Evolutionary conservation across 2,113 vertebrate species (phyloP).

Genomic region (Murina feae): DNA sequence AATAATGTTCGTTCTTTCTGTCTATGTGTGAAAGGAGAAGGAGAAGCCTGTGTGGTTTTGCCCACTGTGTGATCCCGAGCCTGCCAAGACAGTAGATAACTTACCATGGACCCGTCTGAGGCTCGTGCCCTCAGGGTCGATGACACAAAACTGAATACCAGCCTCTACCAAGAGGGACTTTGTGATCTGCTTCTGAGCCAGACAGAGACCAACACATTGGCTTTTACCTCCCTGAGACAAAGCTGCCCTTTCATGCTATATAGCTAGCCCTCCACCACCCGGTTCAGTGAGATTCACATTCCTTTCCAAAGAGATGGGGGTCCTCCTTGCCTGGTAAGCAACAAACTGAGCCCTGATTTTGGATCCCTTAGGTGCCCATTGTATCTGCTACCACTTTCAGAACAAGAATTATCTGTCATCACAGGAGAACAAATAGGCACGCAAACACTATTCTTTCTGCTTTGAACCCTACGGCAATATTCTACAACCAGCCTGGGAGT

Average conservation of each 20-base stretch:
- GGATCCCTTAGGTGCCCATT: background rate
- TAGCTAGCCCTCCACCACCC: background rate
- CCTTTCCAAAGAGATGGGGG: background rate
- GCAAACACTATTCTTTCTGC: background rate
- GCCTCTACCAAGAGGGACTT: background rate
- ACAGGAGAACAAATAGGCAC: background rate
- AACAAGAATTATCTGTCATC: background rate
- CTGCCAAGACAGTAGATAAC: background rate
- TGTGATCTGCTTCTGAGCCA: background rate
- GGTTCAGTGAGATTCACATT: background rate
- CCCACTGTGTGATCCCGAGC: background rate
- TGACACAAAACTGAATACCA: background rate
- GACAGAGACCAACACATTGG: background rate
- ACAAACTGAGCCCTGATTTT: conserved; percentile 7
- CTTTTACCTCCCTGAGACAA: background rate
- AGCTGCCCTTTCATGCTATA: background rate
- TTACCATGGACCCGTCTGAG: background rate
- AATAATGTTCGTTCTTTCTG: background rate
- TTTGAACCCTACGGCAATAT: background rate
- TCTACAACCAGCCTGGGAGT: background rate
- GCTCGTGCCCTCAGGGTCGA: background rate
- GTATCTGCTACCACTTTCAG: background rate
- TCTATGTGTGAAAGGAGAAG: background rate
- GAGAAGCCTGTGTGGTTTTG: background rate
- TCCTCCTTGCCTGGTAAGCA: background rate